Evolutionary conservation across 2,888 invertebrate species (phyloP), one percentile per base, ranked within the genome.

Genomic region (Notodonta dromedarius): DNA sequence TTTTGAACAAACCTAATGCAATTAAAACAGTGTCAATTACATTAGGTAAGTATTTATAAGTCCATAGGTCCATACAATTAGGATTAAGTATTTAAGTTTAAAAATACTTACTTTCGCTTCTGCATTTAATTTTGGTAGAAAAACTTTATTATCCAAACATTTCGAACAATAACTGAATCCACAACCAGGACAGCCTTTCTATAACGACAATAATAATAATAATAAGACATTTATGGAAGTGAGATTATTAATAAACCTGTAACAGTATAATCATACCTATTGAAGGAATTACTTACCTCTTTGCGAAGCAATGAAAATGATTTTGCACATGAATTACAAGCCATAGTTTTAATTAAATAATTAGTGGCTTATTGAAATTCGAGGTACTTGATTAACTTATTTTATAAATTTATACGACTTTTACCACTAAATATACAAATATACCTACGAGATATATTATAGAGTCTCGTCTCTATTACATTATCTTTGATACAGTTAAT

Each of bases 111-210:
- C 96, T 87, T 96, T 96, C 59, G 95, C 94, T 77, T 95, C 95
- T 55, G 94, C 90, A 71, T 94, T 94, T 6, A 95, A 92, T 80
- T 95, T 95, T 11, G 96, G 94, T 63, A 97, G 88, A 76, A 95
- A 94, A 65, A 95, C 91, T 87, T 96, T 96, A 75, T 96, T 94
- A 72, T 95, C 95, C 56, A 98, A 89, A 85, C 98, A 98, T 86
- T 96, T 97, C 64, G 94, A 95, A 85, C 98, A 98, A 88, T 96
- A 97, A 56, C 97, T 96, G 88, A 96, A 96, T 42, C 97, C 97
- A 90, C 98, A 98, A 78, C 95, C 95, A 52, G 97, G 96, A 84
- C 98, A 98, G 24, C 97, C 97, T 90, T 95, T 94, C 97, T 98
- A 89, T 70, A 94, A 94, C 6, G 1, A 46, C 5, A 46, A 46